Conservation (phyloP, 2,113 vertebrate species). For the Petrocephalus zakoni region DNA sequence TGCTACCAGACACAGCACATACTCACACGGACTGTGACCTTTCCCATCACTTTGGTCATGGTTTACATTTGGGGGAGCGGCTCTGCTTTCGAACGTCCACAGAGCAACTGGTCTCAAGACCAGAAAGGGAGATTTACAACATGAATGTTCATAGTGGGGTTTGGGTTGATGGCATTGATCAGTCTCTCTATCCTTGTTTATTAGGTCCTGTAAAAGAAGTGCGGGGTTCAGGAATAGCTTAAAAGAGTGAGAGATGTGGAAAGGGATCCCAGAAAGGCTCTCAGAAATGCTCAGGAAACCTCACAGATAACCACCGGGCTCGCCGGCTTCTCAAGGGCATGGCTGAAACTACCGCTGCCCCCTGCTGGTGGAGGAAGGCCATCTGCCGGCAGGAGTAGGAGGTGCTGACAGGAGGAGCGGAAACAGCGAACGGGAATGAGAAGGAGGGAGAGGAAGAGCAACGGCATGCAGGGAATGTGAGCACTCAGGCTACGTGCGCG, state of each 20-base stretch:
- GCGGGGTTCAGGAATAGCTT: background rate
- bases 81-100: background rate
- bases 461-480: background rate
- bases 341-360: background rate
- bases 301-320: background rate
- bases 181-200: constrained; percentile 21
- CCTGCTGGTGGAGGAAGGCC: background rate
- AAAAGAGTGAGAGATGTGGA: background rate
- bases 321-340: background rate
- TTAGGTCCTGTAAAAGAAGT: background rate
- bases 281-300: background rate
- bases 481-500: background rate
- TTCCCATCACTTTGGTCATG: background rate
- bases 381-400: background rate
- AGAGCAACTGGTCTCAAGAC: background rate
- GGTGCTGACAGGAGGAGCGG: background rate
- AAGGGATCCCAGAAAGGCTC: background rate
- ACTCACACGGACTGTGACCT: constrained; percentile 9
- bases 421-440: background rate
- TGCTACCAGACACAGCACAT: background rate
- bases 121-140: constrained; percentile 27
- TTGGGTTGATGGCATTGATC: constrained; percentile 36
- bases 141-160: constrained; percentile 23
- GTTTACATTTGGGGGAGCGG: constrained; percentile 2
- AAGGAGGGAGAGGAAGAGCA: background rate